Evolutionary conservation across 2,797 vertebrate species (phyloP), one percentile per base, ranked within the genome.

Genomic region (Mus spretus): DNA sequence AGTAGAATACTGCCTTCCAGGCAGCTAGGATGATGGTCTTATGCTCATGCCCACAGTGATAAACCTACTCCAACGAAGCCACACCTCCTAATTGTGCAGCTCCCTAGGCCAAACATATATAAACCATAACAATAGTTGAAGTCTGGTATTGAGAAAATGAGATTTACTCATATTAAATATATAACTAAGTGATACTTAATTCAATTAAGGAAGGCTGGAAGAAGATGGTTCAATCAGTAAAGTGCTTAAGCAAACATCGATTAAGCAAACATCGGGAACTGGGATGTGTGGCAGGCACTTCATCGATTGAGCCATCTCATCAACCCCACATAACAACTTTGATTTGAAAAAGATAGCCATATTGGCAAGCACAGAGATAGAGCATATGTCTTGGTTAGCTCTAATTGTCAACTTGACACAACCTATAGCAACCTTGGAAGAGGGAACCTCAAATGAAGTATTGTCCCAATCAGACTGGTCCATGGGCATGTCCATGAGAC

Each of bases 131-230:
- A 57, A 11, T 81, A 15, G 3, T 31, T 80, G 24, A 96, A 65
- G 80, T 28, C 83, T 90, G 31, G 75, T 84, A 87, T 92, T 87
- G 40, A 2, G 70, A 89, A 86, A 91, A 93, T 57, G 77, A 24
- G 47, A 26, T 91, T 55, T 67, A 79, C 47, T 74, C 72, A 53
- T 78, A 92, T 78, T 85, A 93, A 82, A 82, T 92, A 78, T 92
- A 91, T 59, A 79, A 70, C 53, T 94, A 88, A 89, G 37, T 70
- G 83, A 92, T 86, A 26, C 34, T 93, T 85, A 74, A 34, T 87
- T 59, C 63, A 83, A 92, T 86, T 70, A 81, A 90, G 67, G 55
- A 83, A 63, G 31, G 84, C 7, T 93, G 83, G 6, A 26, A 14
- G 26, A 47, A 78, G 47, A 50, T 78, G 26, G 77, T 11, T 50